A percentile compares a stretch with the other conserved stretches of the same genome.
phyloP scores from a whole-genome alignment of 2,888 invertebrate genomes.

The Autographa gamma region DNA sequence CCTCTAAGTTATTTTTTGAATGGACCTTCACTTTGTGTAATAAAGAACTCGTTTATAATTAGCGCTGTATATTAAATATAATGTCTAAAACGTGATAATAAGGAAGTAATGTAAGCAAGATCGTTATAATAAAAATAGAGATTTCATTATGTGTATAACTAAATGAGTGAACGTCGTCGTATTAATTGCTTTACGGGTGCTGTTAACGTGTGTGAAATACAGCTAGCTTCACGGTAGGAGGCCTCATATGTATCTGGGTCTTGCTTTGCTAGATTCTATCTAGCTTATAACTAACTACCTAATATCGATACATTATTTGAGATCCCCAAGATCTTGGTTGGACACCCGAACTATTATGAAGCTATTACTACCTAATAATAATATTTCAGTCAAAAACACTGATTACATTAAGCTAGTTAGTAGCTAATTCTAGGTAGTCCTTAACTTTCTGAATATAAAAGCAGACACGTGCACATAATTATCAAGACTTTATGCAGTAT shows the following conservation, averaged over 20 bases:
- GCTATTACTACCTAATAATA: no score
- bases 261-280: constrained; percentile 45
- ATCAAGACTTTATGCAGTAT: no score
- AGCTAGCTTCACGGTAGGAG: constrained; percentile 70
- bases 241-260: constrained; percentile 62
- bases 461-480: no score
- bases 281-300: constrained; percentile 3
- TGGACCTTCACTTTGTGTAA: constrained; percentile 78
- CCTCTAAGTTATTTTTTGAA: constrained; percentile 78
- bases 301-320: constrained; percentile 12
- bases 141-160: constrained; percentile 85
- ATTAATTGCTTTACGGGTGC: constrained; percentile 80
- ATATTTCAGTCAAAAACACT: no score
- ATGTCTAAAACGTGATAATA: constrained; percentile 85
- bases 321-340: no score
- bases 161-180: constrained; percentile 78
- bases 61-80: constrained; percentile 85
- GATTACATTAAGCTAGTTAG: no score
- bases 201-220: constrained; percentile 76
- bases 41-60: constrained; percentile 84
- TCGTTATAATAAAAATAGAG: constrained; percentile 83
- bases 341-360: no score
- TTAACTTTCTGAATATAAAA: no score
- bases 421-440: no score
- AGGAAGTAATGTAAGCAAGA: constrained; percentile 86